Base-by-base conservation (phyloP, 1,140 invertebrate species). In the Pseudomyrmex flavicornis region DNA sequence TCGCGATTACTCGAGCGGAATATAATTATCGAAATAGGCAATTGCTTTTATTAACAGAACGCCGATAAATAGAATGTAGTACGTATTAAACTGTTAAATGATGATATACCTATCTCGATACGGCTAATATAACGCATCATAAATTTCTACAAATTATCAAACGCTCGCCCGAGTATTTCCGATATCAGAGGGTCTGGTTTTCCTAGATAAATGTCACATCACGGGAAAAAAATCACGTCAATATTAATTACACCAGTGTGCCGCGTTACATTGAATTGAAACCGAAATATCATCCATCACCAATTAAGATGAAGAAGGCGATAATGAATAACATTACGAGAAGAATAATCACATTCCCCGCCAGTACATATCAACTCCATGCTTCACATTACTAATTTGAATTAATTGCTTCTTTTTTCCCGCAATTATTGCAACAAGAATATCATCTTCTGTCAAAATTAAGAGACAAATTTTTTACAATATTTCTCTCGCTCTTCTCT, bases 41-140 rank as follows among this genome's bases (percentile, higher is more conserved):
- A 72, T 59, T 80, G 20, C 44, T 70, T 76, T 79, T 48, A 20
- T 48, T 50, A 69, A 69, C 17, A 26, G 35, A 70, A 48, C 58
- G 10, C 20, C 20, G 7, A 50, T 61, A 59, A 72, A 80, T 72
- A 26, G 44, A 72, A 80, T 61, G n/a, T 70, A 22, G 75, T 12
- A 68, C 44, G 15, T 69, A 69, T 48, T 26, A 50, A 70, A 69
- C 35, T 15, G 22, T 48, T 72, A 70, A 80, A 72, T 59, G 22
- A 59, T 50, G 76, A 59, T 54, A 61, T 69, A 79, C 59, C 54
- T 70, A 79, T 80, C 20, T 17, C 76, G 10, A n/a, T 22, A 48
- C 54, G 15, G 56, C 65, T 80, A 80, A 80, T 70, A 59, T 58
- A 5, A 46, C 22, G 50, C 61, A 46, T 59, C 54, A 48, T 12